Percentiles rank a stretch among this genome's conserved stretches.
Conservation (phyloP, 2,113 vertebrate species). For the Panthera uncia region DNA sequence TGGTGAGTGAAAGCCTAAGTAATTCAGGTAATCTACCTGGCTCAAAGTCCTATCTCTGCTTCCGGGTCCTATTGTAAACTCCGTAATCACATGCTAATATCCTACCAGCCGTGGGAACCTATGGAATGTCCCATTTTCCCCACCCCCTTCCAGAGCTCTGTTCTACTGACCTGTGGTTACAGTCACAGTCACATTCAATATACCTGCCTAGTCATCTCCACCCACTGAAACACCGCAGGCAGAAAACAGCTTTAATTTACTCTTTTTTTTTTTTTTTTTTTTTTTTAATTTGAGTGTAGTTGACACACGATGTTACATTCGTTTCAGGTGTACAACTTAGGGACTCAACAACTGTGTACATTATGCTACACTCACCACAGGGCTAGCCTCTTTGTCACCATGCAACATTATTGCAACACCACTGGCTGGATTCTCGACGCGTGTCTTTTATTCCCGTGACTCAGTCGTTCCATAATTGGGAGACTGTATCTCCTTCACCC, state of each 20-base stretch:
- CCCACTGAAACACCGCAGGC: accelerated
- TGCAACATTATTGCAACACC: background rate
- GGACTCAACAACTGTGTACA: background rate
- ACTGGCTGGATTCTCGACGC: background rate
- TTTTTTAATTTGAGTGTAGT: background rate
- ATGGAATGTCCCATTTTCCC: accelerated
- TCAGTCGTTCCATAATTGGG: background rate
- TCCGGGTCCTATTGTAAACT: background rate
- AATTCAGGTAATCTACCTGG: accelerated
- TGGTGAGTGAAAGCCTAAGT: background rate
- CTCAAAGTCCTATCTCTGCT: accelerated
- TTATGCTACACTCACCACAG: background rate
- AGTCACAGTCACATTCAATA: accelerated
- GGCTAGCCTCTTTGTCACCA: background rate
- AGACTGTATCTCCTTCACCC: background rate
- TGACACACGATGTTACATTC: background rate
- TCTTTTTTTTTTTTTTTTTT: background rate
- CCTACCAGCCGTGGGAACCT: background rate
- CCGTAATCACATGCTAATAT: accelerated
- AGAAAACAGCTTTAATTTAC: background rate
- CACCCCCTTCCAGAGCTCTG: accelerated
- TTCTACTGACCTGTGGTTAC: accelerated
- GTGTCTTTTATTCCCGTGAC: background rate
- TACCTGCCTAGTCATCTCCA: background rate
- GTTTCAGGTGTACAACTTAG: background rate